Conservation (phyloP, 2,888 invertebrate genomes). For the Coremacera marginata region DNA sequence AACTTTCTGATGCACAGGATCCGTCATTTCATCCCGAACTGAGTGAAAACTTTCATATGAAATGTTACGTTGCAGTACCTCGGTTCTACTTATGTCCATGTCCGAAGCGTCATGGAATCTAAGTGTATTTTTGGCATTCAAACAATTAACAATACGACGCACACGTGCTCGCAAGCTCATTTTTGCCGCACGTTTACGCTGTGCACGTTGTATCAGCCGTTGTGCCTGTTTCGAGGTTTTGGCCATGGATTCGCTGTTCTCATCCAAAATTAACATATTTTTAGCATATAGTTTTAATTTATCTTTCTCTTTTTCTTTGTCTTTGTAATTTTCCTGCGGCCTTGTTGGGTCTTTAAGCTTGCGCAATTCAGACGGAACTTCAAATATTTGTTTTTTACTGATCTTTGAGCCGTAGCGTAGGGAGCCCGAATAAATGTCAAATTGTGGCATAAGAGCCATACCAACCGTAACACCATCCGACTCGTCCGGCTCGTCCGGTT, state of each 20-base stretch:
- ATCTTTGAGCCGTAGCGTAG: slow-evolving; percentile 17
- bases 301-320: not conserved
- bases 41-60: slow-evolving; percentile 59
- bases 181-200: not conserved
- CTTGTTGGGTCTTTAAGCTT: slow-evolving; percentile 41
- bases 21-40: slow-evolving; percentile 42
- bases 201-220: not conserved
- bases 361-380: slow-evolving; percentile 55
- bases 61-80: slow-evolving; percentile 44
- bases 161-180: slow-evolving; percentile 49
- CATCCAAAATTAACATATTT: not conserved
- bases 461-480: slow-evolving; percentile 49
- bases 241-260: not conserved
- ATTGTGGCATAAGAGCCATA: slow-evolving; percentile 46
- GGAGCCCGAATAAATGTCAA: slow-evolving; percentile 34
- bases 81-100: slow-evolving; percentile 44
- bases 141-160: slow-evolving; percentile 48
- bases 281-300: not conserved
- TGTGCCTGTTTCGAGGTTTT: not conserved
- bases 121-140: slow-evolving; percentile 16
- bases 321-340: not conserved
- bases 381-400: slow-evolving; percentile 47
- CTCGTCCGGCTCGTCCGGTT: too few relatives aligned
- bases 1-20: slow-evolving; percentile 27
- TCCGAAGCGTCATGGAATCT: slow-evolving; percentile 40